A percentile compares a stretch with the other conserved stretches of the same genome.
Conservation (phyloP, 2,113 vertebrate species). For the Merops nubicus region DNA sequence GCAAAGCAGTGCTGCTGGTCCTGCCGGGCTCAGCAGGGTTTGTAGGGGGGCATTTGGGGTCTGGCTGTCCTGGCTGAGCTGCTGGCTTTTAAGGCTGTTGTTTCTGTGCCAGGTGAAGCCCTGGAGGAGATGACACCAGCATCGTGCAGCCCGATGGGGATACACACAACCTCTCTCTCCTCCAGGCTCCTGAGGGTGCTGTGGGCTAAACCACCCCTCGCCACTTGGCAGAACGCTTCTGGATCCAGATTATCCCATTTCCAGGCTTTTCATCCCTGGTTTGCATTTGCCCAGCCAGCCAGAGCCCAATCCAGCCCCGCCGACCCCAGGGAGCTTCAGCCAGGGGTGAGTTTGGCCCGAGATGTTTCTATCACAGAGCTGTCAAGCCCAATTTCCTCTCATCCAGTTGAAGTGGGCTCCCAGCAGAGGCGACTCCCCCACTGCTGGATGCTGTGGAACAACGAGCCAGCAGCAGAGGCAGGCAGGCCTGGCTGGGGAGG, state of each 20-base stretch:
- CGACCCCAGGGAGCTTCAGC: neutral
- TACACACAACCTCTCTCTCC: neutral
- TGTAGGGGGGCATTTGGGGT: rapidly evolving
- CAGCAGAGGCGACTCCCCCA: neutral
- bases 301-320: neutral
- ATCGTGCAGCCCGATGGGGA: neutral
- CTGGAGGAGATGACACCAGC: neutral
- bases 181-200: neutral
- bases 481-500: neutral
- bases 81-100: neutral
- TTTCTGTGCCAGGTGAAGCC: neutral
- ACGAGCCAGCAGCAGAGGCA: constrained; percentile 5
- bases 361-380: constrained; percentile 11
- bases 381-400: constrained; percentile 33
- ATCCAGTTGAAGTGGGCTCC: neutral
- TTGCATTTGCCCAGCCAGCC: neutral
- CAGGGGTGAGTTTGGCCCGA: neutral
- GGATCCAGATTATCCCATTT: neutral
- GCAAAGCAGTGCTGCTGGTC: neutral
- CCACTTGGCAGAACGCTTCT: neutral
- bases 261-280: neutral
- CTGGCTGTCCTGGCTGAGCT: neutral
- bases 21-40: rapidly evolving
- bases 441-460: neutral
- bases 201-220: neutral